Base-by-base conservation (phyloP, 1,140 invertebrate genomes). In the Theocolax elegans region DNA sequence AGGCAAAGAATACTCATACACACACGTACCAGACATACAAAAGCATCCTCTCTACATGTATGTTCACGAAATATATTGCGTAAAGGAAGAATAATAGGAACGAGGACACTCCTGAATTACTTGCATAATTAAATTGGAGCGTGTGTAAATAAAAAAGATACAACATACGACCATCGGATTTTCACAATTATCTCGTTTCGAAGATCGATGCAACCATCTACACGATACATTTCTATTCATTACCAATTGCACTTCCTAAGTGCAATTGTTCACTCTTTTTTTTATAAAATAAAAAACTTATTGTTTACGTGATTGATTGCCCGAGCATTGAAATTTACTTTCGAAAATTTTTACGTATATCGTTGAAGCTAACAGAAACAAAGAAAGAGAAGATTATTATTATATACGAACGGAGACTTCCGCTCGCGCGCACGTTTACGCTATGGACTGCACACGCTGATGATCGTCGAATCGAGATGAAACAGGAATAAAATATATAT, bases 371-470 rank as follows among this genome's bases (percentile, higher is more conserved):
- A 35, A 35, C n/a, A n/a, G 31, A 35, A 35, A 35, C 4, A 35
- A 35, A 35, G 10, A 6, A 35, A 35, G 10, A 35, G 10, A 35
- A 35, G 10, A 35, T 35, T 6, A 35, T 6, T 6, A 35, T 6
- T 35, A 35, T 6, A 35, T 35, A 10, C 4, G 31, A 35, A 10
- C 31, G 35, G 19, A 49, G 49, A 29, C 53, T 38, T 56, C n/a
- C 53, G 29, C 31, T 56, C 29, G n/a, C 31, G 12, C 29, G 29
- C 38, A n/a, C 38, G 10, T 35, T 35, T 56, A 35, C 58, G 51
- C 42, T 54, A 25, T 19, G 7, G 31, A 72, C 66, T 60, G 71
- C 64, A 68, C 49, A 51, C 69, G 67, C 67, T 73, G 42, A 68
- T 71, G 23, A 68, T 72, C 19, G 29, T 56, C 19, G 4, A 10